Base-by-base conservation (phyloP, 2,113 vertebrate genomes). In the Hyperopisus bebe region DNA sequence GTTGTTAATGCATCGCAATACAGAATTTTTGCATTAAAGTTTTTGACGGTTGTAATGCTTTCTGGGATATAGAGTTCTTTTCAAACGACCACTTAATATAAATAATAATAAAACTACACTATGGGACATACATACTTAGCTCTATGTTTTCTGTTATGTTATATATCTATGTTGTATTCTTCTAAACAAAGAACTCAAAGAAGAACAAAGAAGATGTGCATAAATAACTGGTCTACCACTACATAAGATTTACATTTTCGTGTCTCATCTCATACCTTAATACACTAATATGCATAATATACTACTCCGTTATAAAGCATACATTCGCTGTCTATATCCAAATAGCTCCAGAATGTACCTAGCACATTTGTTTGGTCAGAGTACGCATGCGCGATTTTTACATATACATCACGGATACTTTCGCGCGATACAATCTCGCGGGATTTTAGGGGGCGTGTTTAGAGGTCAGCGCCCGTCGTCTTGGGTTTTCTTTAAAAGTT, bases 51-150 rank as follows among this genome's bases (percentile, higher is more conserved):
- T 58, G 51, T 55, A 66, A n/a, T 88, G 88, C 44, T 88, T 77
- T 88, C 44, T 88, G 62, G 88, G 88, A 89, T 80, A 80, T 53
- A 48, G 35, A 50, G 66, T 89, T 89, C 80, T 77, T n/a, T 27
- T n/a, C 27, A 51, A 50, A 86, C n/a, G n/a, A 50, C 48, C 11
- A 51, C 24, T 86, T 50, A 17, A 51, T 46, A 74, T 13, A 5
- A 35, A 74, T 5, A 31, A 74, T 74, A 31, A 74, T 74, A 70
- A 77, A n/a, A 66, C 58, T 27, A 42, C 21, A 42, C 35, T 2
- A 19, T 74, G 70, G 27, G 3, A 74, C 70, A 1, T 35, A 31
- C 19, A 17, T 17, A 35, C 19, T 39, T 39, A 77, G 27, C 4
- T 15, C 35, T 17, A 39, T 77, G 35, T 42, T 39, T 42, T 39